Base-by-base conservation (phyloP, 2,888 invertebrate species). In the Rhyacophila evoluta region DNA sequence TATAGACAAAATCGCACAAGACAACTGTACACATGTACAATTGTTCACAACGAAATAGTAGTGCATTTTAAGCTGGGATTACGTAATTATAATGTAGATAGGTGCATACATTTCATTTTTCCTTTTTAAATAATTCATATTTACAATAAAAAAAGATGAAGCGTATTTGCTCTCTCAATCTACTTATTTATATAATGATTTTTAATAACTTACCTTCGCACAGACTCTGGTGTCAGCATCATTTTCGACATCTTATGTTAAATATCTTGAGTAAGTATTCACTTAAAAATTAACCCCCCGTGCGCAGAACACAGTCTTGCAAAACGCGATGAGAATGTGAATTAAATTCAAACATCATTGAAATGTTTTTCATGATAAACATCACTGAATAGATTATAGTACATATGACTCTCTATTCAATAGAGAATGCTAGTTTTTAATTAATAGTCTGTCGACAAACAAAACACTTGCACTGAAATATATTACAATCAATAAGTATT, bases 141-240 rank as follows among this genome's bases (percentile, higher is more conserved):
- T n/a, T 33, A 33, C 6, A 33, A 33, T 33, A 33, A 4, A 33
- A 33, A 4, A 33, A 4, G 29, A 2, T 33, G 29, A 4, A 33
- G 2, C 6, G 29, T 2, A 33, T 33, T 33, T 33, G 2, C 6
- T 33, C 6, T 2, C 2, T 33, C 6, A 33, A 33, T 33, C 2
- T 33, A 33, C 29, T 33, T 33, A 8, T 15, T 19, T 41, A 4
- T 19, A 41, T 41, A 41, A 19, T 55, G 10, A 19, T 1, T 71
- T 3, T 25, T n/a, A n/a, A 36, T 25, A 15, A 70, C 81, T 75
- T 69, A 82, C 82, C 82, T 80, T 28, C 82, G 72, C 29, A 80
- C 82, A 8, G 82, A 80, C 67, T 82, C 82, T 37, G 82, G 82
- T 3, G 82, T 82, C 55, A 82, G 38, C 76, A 79, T 79, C 29